A percentile compares a stretch with the other conserved stretches of the same genome.
phyloP scores from a whole-genome alignment of 2,888 invertebrate species.

The Hemaris fuciformis region DNA sequence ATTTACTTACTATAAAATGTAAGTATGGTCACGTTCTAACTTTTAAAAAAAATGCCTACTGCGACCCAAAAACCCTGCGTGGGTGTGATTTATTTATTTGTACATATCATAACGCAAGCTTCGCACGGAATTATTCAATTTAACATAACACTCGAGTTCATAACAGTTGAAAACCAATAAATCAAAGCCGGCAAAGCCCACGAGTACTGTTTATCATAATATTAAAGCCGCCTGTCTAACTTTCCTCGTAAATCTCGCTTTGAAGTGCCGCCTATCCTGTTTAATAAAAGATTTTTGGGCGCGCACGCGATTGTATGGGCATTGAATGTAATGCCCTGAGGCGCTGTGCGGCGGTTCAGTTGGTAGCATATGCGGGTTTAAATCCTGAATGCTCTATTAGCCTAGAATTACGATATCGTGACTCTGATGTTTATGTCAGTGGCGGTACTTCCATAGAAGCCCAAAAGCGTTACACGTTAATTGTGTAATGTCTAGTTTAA shows the following conservation, averaged over 20 bases:
- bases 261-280: constrained; percentile 6
- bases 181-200: neutral
- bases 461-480: too few relatives aligned
- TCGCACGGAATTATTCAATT: constrained; percentile 7
- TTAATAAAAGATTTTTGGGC: constrained; percentile 5
- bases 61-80: neutral
- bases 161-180: constrained; percentile 6
- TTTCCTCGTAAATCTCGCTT: constrained; percentile 10
- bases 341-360: neutral
- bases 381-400: too few relatives aligned
- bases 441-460: too few relatives aligned
- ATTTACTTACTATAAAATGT: neutral
- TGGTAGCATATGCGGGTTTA: neutral
- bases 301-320: neutral
- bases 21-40: neutral
- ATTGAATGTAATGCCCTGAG: neutral
- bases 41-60: neutral
- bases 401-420: too few relatives aligned
- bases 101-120: neutral
- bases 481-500: too few relatives aligned
- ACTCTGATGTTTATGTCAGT: too few relatives aligned
- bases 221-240: constrained; percentile 6
- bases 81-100: neutral
- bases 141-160: constrained; percentile 8
- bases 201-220: constrained; percentile 9